Evolutionary conservation across 2,113 vertebrate genomes (phyloP), one percentile per base, ranked within the genome.

Genomic region (Sclerurus mexicanus): DNA sequence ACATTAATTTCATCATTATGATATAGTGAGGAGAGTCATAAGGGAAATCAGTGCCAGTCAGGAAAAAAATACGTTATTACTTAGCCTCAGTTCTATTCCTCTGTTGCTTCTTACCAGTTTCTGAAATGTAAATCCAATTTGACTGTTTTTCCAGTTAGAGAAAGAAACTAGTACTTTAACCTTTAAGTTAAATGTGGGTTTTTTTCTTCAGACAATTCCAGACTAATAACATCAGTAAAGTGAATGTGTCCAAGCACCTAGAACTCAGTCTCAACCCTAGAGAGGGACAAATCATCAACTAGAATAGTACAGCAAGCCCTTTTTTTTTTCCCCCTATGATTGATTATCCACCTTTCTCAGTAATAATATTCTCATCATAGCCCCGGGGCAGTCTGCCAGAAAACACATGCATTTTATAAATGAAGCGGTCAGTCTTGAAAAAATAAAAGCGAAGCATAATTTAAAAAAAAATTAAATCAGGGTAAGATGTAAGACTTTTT

Each of bases 41-140:
- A 67, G 64, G 64, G 60, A 95, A 90, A 94, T 88, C 55, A 71
- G 30, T 2, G 7, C 42, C 73, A 81, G 60, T 33, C 35, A 71
- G 73, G 68, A 62, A 77, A 90, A 91, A 81, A 85, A n/a, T 53
- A 9, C 28, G 27, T 89, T 60, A 59, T 47, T 79, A 77, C 16
- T 83, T 80, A 88, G 62, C 33, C 0, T 0, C 35, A 46, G 14
- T 66, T 92, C 59, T 80, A 44, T 50, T 60, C 60, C 44, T 63
- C 31, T 60, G 25, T 67, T 83, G 56, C 53, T 85, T 79, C 78
- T 85, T 86, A 72, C 46, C 64, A 63, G 2, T 92, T 95, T 84
- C 69, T 89, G 49, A 77, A 91, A 78, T 16, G 52, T 31, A 90
- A 90, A 81, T 63, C 73, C 18, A 90, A 72, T 78, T 84, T 79